Base-by-base conservation (phyloP, 2,888 invertebrate genomes). In the Acholoe squamosa region DNA sequence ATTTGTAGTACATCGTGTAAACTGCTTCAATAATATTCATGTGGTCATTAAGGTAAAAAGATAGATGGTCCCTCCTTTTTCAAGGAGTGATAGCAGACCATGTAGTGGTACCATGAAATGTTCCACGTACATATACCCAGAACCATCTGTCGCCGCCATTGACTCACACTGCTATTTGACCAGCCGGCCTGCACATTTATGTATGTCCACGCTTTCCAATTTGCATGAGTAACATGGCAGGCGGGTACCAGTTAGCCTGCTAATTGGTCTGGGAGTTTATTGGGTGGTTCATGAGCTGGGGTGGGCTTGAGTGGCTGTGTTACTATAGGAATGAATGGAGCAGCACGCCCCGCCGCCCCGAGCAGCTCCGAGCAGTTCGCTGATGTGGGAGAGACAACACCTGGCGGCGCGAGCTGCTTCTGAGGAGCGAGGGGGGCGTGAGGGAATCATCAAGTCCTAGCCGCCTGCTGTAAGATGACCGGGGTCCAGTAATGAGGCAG, bases 351-450 rank as follows among this genome's bases (percentile, higher is more conserved):
- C 71, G 28, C 71, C 28, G 31, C 28, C 71, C 0, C 25, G 28
- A 28, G 25, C 19, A 3, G 61, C 61, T n/a, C 61, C 3, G 71
- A 67, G 71, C 14, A 25, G 14, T 28, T 5, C 71, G 31, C 28
- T 71, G 71, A 31, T 71, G 71, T 71, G 71, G 71, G 71, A 71
- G 25, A 71, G 71, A 71, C 71, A 71, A 71, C 71, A 71, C 71
- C 71, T 71, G 71, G 71, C 25, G 3, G 28, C 5, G 28, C 16
- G 71, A 71, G 71, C 28, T 0, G 71, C 28, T 71, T 28, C 43
- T 43, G 43, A 10, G 43, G 43, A 43, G 25, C 7, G 28, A 16
- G 28, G 28, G 71, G 14, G 28, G 25, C 3, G 28, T 25, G 71
- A 71, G 71, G 28, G 25, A 71, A 71, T 71, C 71, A 71, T 71